phyloP scores from a whole-genome alignment of 1,140 invertebrate genomes.

The Nomia melanderi region DNA sequence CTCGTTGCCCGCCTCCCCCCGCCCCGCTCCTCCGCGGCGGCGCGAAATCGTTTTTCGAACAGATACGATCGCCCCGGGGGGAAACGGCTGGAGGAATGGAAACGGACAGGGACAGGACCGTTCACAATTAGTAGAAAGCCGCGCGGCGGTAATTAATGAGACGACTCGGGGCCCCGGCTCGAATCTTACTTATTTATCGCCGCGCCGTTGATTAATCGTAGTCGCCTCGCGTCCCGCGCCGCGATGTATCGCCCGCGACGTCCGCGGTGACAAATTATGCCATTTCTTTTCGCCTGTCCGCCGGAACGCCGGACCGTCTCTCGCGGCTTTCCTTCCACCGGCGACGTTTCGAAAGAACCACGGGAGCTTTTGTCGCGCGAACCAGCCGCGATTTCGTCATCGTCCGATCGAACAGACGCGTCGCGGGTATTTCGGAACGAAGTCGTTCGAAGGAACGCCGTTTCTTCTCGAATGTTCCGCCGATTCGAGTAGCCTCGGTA shows the following conservation, averaged over 20 bases:
- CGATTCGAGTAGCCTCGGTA: no score
- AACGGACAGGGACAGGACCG: conserved; percentile 35
- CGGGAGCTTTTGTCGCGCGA: neutral
- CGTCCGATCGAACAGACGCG: neutral
- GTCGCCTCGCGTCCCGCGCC: conserved; percentile 40
- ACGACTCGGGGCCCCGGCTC: conserved; percentile 49
- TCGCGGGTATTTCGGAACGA: neutral
- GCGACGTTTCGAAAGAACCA: conserved; percentile 30
- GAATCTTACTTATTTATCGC: conserved; percentile 69
- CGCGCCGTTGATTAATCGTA: conserved; percentile 64
- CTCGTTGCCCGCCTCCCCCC: no score
- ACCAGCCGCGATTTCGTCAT: conserved; percentile 18
- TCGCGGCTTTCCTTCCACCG: neutral
- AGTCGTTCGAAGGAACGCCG: neutral
- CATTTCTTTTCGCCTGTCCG: conserved; percentile 41
- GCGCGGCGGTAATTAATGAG: conserved; percentile 62
- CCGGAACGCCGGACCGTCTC: neutral
- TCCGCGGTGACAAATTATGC: conserved; percentile 63
- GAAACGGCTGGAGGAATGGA: conserved; percentile 8
- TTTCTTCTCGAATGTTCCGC: no score
- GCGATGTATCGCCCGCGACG: conserved; percentile 56
- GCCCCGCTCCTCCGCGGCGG: neutral
- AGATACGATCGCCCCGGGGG: neutral
- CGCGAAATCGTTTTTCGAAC: conserved; percentile 18
- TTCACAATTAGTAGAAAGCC: conserved; percentile 60